Percentiles rank a stretch among this genome's conserved stretches.
Evolutionary conservation across 2,888 invertebrate species (phyloP).

Genomic region (Baronia brevicornis): DNA sequence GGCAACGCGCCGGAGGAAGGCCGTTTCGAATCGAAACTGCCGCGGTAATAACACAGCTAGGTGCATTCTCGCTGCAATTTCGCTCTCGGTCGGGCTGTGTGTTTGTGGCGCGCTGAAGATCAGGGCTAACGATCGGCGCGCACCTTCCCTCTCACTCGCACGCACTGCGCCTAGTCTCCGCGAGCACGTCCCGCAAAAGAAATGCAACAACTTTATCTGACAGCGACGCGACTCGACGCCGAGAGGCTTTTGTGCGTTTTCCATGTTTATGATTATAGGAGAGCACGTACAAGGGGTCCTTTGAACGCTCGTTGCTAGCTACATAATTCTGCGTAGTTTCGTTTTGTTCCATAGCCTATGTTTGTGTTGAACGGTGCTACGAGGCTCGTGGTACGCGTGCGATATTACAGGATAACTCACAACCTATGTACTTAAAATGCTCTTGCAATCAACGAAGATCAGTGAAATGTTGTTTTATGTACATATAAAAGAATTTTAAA

Average conservation of each 20-base stretch:
- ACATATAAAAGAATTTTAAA: no score
- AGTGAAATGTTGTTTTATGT: no score
- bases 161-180: slow-evolving; percentile 24
- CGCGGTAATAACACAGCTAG: slow-evolving; percentile 71
- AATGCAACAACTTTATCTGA: slow-evolving; percentile 73
- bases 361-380: slow-evolving; percentile 31
- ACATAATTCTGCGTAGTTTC: slow-evolving; percentile 52
- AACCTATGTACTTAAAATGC: slow-evolving; percentile 28
- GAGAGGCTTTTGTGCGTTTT: slow-evolving; percentile 75
- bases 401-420: slow-evolving; percentile 20
- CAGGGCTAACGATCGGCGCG: slow-evolving; percentile 76
- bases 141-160: slow-evolving; percentile 51
- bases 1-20: slow-evolving; percentile 32
- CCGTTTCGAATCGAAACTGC: slow-evolving; percentile 50
- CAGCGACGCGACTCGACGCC: slow-evolving; percentile 65
- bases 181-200: slow-evolving; percentile 60
- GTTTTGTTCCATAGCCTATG: slow-evolving; percentile 51
- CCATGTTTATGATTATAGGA: slow-evolving; percentile 73
- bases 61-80: slow-evolving; percentile 75
- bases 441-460: slow-evolving; percentile 6
- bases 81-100: slow-evolving; percentile 75
- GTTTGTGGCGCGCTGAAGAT: slow-evolving; percentile 76
- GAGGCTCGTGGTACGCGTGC: slow-evolving; percentile 24
- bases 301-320: slow-evolving; percentile 59
- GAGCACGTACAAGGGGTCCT: slow-evolving; percentile 70